Base-by-base conservation (phyloP, 2,113 vertebrate genomes). In the Brachypteracias leptosomus region DNA sequence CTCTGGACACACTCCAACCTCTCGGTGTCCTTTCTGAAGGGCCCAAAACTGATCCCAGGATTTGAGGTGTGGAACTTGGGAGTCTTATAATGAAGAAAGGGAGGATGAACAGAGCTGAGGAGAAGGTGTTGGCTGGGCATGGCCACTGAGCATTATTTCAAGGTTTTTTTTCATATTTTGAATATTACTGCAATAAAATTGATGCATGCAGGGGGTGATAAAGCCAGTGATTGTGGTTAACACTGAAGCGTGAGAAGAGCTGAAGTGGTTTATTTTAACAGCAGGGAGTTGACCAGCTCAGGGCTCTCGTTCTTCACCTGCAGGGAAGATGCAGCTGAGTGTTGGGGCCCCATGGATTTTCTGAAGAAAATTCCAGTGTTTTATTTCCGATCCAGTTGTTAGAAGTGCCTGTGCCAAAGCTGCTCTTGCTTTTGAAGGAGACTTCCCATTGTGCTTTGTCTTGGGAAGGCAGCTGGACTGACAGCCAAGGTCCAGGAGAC, bases 131-230 rank as follows among this genome's bases (percentile, higher is more conserved):
- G 70, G 31, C 74, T 74, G 90, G 57, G 33, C 55, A 25, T n/a
- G 31, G 49, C 26, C 0, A 0, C 4, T 40, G 21, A 68, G 38
- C 19, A 2, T 54, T 83, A 14, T 35, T 6, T 3, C 13, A 11
- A 29, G 2, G 3, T 13, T 5, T 55, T 59, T 52, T 51, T 57
- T 35, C 2, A 1, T 51, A n/a, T 68, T 77, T 63, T 84, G 67
- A 61, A 10, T 40, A 66, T 26, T 35, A 9, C 42, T 17, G 6
- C 63, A 57, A 19, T 75, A 66, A 61, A 75, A 65, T 47, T 72
- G 83, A 25, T 14, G 5, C 15, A 1, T 49, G 20, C 2, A 18
- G 62, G 26, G 11, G 14, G 13, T 78, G 61, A 33, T 78, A 8
- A 88, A 88, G 38, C 28, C 0, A 1, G 19, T 28, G 24, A 35